Conservation (phyloP, 2,113 vertebrate genomes). For the Strix aluco region DNA sequence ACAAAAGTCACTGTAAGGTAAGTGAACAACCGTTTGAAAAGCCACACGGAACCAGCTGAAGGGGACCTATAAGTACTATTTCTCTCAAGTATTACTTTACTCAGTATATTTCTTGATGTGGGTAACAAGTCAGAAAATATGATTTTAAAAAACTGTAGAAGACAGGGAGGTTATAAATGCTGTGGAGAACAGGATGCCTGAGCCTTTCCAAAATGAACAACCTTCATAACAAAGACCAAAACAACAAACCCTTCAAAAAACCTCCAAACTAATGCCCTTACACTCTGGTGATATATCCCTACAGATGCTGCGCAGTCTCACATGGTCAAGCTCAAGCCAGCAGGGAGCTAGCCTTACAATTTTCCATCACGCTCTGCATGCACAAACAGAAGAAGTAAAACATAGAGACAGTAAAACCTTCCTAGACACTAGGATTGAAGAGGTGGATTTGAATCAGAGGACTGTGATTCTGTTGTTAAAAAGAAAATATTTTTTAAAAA, state of each 20-base stretch:
- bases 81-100: background rate
- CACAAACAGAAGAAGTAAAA: background rate
- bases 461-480: background rate
- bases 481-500: background rate
- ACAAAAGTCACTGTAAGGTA: background rate
- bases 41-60: background rate
- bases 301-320: background rate
- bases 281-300: background rate
- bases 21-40: background rate
- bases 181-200: background rate
- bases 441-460: background rate
- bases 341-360: background rate
- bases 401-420: background rate
- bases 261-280: background rate
- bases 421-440: background rate
- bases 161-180: background rate
- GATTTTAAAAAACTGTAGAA: background rate
- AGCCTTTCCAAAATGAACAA: background rate
- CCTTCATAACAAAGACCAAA: background rate
- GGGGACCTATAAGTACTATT: background rate
- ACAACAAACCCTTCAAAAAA: slow-evolving; percentile 7
- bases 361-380: background rate
- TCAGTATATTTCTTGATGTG: background rate
- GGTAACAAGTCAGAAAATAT: background rate
- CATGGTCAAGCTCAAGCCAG: background rate